Percentiles rank a stretch among this genome's conserved stretches.
Evolutionary conservation across 1,140 invertebrate species (phyloP).

Genomic region (Drosophila albomicans): DNA sequence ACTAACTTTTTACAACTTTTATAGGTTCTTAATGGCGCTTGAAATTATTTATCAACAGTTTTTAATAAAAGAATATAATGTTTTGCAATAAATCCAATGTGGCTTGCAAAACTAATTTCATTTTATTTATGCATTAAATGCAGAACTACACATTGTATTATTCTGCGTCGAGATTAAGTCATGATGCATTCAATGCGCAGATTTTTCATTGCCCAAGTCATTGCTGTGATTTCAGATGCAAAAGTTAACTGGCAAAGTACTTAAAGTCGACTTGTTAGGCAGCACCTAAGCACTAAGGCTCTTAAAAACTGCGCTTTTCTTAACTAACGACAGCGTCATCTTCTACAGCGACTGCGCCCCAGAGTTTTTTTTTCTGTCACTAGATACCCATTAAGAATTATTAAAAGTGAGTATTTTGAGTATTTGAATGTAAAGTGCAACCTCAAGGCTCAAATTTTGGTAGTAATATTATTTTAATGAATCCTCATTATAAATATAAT

Average conservation of each 20-base stretch:
- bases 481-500: too few species aligned
- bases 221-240: conserved; percentile 39
- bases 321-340: conserved; percentile 77
- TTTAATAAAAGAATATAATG: background rate
- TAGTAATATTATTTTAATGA: too few species aligned
- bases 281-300: conserved; percentile 27
- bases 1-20: background rate
- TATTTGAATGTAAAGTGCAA: too few species aligned
- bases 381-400: background rate
- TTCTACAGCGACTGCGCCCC: conserved; percentile 64
- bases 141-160: conserved; percentile 24
- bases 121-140: conserved; percentile 15
- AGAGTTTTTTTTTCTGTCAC: conserved; percentile 40
- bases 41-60: background rate
- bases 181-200: conserved; percentile 35
- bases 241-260: conserved; percentile 51
- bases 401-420: conserved; percentile 2
- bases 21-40: background rate
- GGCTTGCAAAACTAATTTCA: background rate
- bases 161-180: conserved; percentile 37
- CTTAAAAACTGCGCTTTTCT: conserved; percentile 70
- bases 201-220: conserved; percentile 26
- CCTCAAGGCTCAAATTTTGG: too few species aligned
- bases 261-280: conserved; percentile 68
- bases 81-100: background rate